Evolutionary conservation across 2,888 invertebrate species (phyloP).

Genomic region (Argyra leucocephala): DNA sequence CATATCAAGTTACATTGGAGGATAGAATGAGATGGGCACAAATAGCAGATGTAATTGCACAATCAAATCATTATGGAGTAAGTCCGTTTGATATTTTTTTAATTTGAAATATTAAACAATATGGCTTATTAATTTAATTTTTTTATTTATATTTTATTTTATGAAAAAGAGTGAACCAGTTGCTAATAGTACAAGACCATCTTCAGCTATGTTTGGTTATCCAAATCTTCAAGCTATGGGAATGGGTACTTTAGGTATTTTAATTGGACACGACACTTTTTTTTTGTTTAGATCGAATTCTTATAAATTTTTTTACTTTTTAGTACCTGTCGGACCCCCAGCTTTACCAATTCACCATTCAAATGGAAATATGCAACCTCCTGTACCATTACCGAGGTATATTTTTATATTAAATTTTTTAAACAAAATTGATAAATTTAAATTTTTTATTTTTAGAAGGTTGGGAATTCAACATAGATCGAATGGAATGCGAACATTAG

Average conservation of each 20-base stretch:
- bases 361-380: slow-evolving; percentile 49
- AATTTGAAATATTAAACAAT: too few relatives aligned
- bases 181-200: slow-evolving; percentile 60
- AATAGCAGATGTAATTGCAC: slow-evolving; percentile 79
- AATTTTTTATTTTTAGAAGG: too few relatives aligned
- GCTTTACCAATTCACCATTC: slow-evolving; percentile 35
- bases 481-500: slow-evolving; percentile 44
- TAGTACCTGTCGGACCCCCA: background rate
- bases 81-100: slow-evolving; percentile 33
- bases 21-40: slow-evolving; percentile 82
- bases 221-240: slow-evolving; percentile 49
- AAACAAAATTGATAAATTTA: too few relatives aligned
- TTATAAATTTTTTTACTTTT: background rate
- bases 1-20: slow-evolving; percentile 66
- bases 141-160: slow-evolving; percentile 8
- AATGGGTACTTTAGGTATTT: slow-evolving; percentile 33
- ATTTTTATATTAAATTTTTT: slow-evolving; percentile 9
- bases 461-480: slow-evolving; percentile 45
- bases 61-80: slow-evolving; percentile 75
- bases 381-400: slow-evolving; percentile 65
- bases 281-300: background rate
- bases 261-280: background rate
- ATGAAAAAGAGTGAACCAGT: slow-evolving; percentile 57
- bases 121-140: slow-evolving; percentile 11
- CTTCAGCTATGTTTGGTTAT: slow-evolving; percentile 76